Evolutionary conservation across 2,113 vertebrate species (phyloP).

Genomic region (Girardinichthys multiradiatus): DNA sequence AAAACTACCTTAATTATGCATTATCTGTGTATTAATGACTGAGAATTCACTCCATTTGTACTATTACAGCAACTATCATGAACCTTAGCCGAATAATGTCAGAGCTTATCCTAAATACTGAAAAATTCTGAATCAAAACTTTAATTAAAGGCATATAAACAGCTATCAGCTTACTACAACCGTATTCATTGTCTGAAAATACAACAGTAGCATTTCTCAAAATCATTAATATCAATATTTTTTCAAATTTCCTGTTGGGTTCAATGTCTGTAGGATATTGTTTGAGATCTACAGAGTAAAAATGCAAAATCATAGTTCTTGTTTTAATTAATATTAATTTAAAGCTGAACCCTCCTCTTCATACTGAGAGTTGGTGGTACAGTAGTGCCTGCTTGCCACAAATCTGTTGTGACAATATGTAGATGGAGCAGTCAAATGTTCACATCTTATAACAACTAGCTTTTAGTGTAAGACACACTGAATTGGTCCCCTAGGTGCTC

Average conservation of each 20-base stretch:
- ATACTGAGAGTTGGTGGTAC: neutral
- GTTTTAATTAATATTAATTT: too few relatives aligned
- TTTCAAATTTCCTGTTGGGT: too few relatives aligned
- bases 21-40: neutral
- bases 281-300: neutral
- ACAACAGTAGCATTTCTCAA: neutral
- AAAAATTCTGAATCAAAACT: neutral
- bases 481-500: conserved; percentile 21
- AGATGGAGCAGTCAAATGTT: conserved; percentile 13
- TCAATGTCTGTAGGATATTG: too few relatives aligned
- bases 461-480: conserved; percentile 11
- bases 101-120: neutral
- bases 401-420: conserved; percentile 9
- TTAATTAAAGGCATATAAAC: neutral
- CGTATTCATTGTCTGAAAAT: neutral
- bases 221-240: too few relatives aligned
- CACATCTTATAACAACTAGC: conserved; percentile 23
- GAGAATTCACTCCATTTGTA: neutral
- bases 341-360: neutral
- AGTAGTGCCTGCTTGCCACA: conserved; percentile 1
- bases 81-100: neutral
- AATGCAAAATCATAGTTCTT: neutral
- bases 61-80: neutral
- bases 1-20: neutral
- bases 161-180: too few relatives aligned